Conservation (phyloP, 2,888 invertebrate genomes). For the Mesodorylaimus sp. region DNA sequence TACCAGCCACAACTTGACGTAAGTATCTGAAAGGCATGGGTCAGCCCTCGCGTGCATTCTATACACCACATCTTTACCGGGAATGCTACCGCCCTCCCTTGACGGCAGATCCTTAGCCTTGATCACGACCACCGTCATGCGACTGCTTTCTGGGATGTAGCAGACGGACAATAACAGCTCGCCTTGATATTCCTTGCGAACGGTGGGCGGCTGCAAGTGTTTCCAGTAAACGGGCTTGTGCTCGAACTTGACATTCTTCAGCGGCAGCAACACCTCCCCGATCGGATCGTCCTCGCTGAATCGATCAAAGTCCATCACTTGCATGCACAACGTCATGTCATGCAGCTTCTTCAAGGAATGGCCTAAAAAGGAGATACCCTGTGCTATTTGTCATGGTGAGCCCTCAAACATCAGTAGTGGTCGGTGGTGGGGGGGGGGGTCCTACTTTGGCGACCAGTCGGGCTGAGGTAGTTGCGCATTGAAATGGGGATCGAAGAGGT, state of each 20-base stretch:
- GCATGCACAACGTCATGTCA: conserved; percentile 25
- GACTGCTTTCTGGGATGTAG: conserved; percentile 76
- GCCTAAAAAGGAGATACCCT: no score
- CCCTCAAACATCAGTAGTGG: no score
- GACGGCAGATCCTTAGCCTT: conserved; percentile 74
- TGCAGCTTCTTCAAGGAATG: conserved; percentile 25
- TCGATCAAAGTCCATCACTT: conserved; percentile 27
- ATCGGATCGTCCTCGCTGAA: conserved; percentile 27
- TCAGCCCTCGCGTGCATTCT: no score
- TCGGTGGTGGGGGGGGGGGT: no score
- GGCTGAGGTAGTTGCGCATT: no score
- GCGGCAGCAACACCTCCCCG: conserved; percentile 24
- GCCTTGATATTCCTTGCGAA: conserved; percentile 52
- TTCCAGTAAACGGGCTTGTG: conserved; percentile 28
- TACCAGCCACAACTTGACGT: conserved; percentile 29
- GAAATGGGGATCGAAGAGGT: no score
- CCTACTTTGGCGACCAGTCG: no score
- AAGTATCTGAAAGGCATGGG: conserved; percentile 23
- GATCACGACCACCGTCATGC: conserved; percentile 70
- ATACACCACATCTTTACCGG: conserved; percentile 50
- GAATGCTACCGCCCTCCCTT: conserved; percentile 75
- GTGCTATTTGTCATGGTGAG: no score
- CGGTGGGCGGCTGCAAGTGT: conserved; percentile 24
- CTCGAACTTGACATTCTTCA: conserved; percentile 26
- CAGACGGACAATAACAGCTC: conserved; percentile 80